Conservation (phyloP, 2,113 vertebrate species). For the Triplophysa siluroides region DNA sequence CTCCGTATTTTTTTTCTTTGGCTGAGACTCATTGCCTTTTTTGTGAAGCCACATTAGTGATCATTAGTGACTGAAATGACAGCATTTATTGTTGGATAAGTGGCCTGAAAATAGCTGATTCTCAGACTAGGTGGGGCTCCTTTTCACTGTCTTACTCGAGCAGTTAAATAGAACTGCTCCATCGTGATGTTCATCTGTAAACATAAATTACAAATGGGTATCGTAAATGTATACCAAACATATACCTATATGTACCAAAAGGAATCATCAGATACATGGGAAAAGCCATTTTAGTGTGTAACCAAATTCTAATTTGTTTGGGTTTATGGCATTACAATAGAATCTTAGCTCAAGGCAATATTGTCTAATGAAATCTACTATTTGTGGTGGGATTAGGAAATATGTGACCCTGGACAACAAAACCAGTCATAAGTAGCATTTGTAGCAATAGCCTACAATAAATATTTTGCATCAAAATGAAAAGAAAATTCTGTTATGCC, state of each 20-base stretch:
- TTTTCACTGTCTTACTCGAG: neutral
- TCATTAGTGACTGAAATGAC: conserved; percentile 51
- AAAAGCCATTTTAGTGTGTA: neutral
- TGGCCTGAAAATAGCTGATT: conserved; percentile 43
- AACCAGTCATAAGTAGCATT: no score
- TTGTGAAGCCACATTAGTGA: conserved; percentile 10
- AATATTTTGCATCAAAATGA: no score
- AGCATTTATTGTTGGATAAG: conserved; percentile 42
- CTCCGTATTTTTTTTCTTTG: conserved; percentile 17
- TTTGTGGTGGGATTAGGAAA: conserved; percentile 59
- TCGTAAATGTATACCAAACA: neutral
- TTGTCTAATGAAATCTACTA: conserved; percentile 49
- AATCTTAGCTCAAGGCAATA: conserved; percentile 36
- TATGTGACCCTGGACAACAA: no score
- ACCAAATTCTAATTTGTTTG: conserved; percentile 13
- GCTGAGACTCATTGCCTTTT: conserved; percentile 7
- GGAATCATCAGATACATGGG: neutral
- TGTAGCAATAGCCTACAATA: no score
- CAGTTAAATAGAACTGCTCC: neutral
- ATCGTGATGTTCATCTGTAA: neutral
- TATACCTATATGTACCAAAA: neutral
- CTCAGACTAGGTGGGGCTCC: neutral
- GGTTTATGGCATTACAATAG: neutral
- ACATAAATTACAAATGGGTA: neutral
- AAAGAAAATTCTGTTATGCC: no score